Base-by-base conservation (phyloP, 2,797 vertebrate species). In the Hemibagrus guttatus region DNA sequence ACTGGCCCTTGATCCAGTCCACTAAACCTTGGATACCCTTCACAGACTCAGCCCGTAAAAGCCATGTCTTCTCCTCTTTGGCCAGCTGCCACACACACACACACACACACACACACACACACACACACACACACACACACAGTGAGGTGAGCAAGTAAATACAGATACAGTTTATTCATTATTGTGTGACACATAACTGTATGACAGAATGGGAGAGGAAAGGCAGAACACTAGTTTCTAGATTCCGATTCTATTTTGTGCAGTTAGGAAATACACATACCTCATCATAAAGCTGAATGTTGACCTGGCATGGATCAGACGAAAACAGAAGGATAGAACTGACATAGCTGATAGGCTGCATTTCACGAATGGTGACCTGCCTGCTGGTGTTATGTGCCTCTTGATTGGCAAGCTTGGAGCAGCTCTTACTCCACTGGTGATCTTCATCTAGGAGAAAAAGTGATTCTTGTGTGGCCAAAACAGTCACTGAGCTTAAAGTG, bases 201-300 rank as follows among this genome's bases (percentile, higher is more conserved):
- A 42, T 71, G 5, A 74, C 71, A 74, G 6, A 74, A 52, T 74
- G 74, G 19, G 19, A n/a, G 28, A 8, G 23, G 46, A n/a, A 54
- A 8, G 23, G 46, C 46, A 75, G 26, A 4, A 52, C 23, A 74
- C 13, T 13, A n/a, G 42, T 78, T 16, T 76, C 2, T n/a, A 75
- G 49, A 26, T 11, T 23, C 7, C 2, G 16, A 54, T 54, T n/a
- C 35, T 59, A 79, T 79, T 14, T 4, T 35, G 31, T 39, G 5
- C 49, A 75, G 8, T 52, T 12, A 46, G 21, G 12, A 49, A 54
- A n/a, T n/a, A n/a, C n/a, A n/a, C 87, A 59, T 83, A 97, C 98
- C 97, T 99, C 98, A 9, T 99, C 97, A 0, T 98, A 99, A 86
- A 99, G 96, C 90, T 96, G 94, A 61, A 99, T 90, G 61, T 97